Percentiles rank a stretch among this genome's conserved stretches.
phyloP scores from a whole-genome alignment of 2,797 vertebrate species.

The Tangara arthus region DNA sequence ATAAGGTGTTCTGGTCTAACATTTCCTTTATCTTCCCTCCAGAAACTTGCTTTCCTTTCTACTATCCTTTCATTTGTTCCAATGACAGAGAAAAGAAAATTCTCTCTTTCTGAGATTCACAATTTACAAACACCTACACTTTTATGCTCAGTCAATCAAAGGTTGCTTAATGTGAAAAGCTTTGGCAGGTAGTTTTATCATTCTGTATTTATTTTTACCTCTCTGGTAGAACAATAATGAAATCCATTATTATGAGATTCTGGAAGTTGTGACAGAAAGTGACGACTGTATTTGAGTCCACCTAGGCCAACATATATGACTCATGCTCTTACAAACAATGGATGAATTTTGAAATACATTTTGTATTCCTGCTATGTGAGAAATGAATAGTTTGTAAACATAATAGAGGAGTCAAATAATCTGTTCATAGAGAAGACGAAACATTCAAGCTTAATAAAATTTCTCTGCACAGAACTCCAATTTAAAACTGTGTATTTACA shows the following conservation, averaged over 20 bases:
- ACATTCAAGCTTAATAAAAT: not conserved
- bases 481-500: not conserved
- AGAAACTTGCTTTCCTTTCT: not conserved
- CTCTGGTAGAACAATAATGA: not conserved
- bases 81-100: not conserved
- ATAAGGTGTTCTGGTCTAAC: not conserved
- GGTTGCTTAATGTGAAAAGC: not conserved
- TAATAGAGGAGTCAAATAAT: not conserved
- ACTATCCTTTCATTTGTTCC: not conserved
- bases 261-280: not conserved
- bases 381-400: not conserved
- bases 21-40: not conserved
- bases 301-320: not conserved
- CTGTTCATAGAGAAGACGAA: not conserved
- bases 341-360: not conserved
- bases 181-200: not conserved
- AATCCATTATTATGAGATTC: not conserved
- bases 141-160: not conserved
- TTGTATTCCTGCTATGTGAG: fast-evolving
- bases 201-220: not conserved
- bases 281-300: not conserved
- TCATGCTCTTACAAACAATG: not conserved
- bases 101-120: not conserved
- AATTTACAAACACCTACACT: not conserved
- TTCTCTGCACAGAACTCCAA: not conserved